Evolutionary conservation across 2,888 invertebrate species (phyloP).

Genomic region (Carcina quercana): DNA sequence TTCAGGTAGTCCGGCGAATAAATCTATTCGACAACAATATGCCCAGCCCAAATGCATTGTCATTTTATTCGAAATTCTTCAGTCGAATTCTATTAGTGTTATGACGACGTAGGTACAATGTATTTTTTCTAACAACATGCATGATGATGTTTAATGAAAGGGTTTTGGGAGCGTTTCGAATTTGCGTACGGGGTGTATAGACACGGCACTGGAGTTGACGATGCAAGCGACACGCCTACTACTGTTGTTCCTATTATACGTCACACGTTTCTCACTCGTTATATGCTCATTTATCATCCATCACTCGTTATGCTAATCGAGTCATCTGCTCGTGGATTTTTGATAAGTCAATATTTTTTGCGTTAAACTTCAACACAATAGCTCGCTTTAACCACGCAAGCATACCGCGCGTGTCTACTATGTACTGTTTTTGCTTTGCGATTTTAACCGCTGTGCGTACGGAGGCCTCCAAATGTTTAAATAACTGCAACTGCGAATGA

Average conservation of each 20-base stretch:
- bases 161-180: constrained; percentile 42
- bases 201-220: constrained; percentile 32
- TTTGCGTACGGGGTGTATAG: constrained; percentile 39
- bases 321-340: constrained; percentile 4
- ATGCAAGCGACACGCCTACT: constrained; percentile 49
- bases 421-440: constrained; percentile 34
- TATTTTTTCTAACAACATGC: constrained; percentile 21
- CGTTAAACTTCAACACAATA: constrained; percentile 10
- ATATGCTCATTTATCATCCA: constrained; percentile 60
- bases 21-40: constrained; percentile 58
- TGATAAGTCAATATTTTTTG: constrained; percentile 16
- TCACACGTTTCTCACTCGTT: constrained; percentile 43
- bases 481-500: constrained; percentile 59
- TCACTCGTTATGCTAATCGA: constrained; percentile 27
- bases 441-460: constrained; percentile 44
- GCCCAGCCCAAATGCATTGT: constrained; percentile 40
- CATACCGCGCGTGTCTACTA: constrained; percentile 29
- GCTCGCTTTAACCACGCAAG: constrained; percentile 34
- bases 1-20: constrained; percentile 64
- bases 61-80: constrained; percentile 37
- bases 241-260: constrained; percentile 19
- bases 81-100: constrained; percentile 41
- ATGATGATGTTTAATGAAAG: constrained; percentile 29
- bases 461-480: constrained; percentile 52
- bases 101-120: constrained; percentile 25